Evolutionary conservation across 2,797 vertebrate genomes (phyloP).

Genomic region (Semotilus atromaculatus): DNA sequence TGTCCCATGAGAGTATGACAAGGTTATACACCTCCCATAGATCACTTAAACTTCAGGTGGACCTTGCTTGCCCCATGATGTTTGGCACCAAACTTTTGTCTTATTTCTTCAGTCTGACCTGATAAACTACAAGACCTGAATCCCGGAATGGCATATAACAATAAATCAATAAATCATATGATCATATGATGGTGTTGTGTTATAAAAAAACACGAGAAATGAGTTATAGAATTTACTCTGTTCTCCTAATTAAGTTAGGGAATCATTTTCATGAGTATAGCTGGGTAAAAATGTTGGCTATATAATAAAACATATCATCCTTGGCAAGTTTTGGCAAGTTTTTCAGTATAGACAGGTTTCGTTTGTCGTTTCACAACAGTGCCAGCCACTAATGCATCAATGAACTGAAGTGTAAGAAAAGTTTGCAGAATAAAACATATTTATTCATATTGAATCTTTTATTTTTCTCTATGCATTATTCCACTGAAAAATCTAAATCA

Average conservation of each 20-base stretch:
- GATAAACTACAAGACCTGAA: constrained; percentile 3
- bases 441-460: neutral
- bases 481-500: neutral
- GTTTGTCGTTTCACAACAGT: constrained; percentile 51
- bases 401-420: neutral
- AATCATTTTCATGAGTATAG: neutral
- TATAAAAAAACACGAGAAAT: neutral
- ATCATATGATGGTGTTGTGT: neutral
- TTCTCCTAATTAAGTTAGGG: neutral
- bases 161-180: constrained; percentile 8
- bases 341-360: constrained; percentile 21
- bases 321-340: neutral
- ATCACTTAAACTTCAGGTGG: constrained; percentile 65
- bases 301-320: constrained; percentile 35
- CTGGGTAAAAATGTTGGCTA: constrained; percentile 6
- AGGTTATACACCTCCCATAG: constrained; percentile 73
- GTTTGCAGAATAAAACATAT: neutral
- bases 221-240: neutral
- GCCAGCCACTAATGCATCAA: constrained; percentile 59
- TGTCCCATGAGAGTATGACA: constrained; percentile 78
- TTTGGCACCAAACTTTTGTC: constrained; percentile 5
- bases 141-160: neutral
- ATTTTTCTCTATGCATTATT: neutral
- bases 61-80: constrained; percentile 37
- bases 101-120: constrained; percentile 18